These are phyloP conservation scores for Colostygia pectinataria DNA, from an alignment of 2,888 invertebrate genomes.

Conservation along the genomic window DNA sequence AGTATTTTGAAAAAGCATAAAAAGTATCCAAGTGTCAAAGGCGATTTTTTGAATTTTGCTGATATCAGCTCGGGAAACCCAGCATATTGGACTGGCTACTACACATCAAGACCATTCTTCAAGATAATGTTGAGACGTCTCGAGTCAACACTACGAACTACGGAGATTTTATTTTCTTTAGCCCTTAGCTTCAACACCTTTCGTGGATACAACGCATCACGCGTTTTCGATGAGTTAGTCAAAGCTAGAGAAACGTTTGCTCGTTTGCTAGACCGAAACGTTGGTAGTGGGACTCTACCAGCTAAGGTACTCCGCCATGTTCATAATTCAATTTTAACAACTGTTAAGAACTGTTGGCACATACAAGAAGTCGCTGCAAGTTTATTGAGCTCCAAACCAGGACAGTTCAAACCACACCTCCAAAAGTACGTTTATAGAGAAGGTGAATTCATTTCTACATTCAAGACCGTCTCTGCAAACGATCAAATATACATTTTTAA, in stretches of 20 bases:
- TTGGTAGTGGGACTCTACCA: constrained; percentile 97
- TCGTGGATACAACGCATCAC: constrained; percentile 78
- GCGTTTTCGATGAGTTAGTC: constrained; percentile 78
- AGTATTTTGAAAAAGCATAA: constrained; percentile 85
- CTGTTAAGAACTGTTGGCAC: constrained; percentile 67
- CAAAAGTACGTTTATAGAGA: constrained; percentile 68
- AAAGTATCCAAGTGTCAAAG: constrained; percentile 88
- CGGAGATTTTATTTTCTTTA: constrained; percentile 93
- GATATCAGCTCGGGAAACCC: constrained; percentile 93
- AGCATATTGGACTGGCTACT: constrained; percentile 98
- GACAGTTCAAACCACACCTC: constrained; percentile 85
- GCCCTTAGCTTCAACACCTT: constrained; percentile 85
- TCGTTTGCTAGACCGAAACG: constrained; percentile 97
- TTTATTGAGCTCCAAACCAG: constrained; percentile 87
- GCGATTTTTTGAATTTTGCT: constrained; percentile 97
- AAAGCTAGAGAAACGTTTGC: constrained; percentile 90
- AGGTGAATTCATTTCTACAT: constrained; percentile 65
- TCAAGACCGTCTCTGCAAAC: constrained; percentile 78
- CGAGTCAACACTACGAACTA: constrained; percentile 89
- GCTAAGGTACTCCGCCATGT: constrained; percentile 93
- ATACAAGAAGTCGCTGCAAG: constrained; percentile 66
- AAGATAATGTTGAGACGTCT: constrained; percentile 92
- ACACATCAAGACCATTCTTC: constrained; percentile 92
- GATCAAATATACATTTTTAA: constrained; percentile 91
- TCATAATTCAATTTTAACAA: constrained; percentile 83